Conservation (phyloP, 2,797 vertebrate genomes). For the Gorsachius magnificus region DNA sequence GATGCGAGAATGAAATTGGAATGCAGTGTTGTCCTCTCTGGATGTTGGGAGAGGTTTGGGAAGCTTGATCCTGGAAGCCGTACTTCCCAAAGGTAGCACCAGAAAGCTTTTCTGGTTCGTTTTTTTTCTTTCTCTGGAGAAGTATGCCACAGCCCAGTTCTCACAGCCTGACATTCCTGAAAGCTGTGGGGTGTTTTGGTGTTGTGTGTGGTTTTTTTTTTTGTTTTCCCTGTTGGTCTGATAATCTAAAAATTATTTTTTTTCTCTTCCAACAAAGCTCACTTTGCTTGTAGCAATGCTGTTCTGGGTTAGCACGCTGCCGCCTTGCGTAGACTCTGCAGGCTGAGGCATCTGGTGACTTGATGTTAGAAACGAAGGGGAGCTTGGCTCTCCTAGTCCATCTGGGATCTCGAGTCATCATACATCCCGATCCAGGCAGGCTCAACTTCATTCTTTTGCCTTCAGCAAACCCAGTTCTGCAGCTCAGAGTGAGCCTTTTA, state of each 20-base stretch:
- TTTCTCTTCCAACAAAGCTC: background rate
- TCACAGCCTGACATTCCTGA: background rate
- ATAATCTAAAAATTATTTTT: background rate
- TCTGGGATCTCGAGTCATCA: background rate
- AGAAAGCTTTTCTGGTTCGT: background rate
- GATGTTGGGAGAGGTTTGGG: background rate
- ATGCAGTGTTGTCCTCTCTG: background rate
- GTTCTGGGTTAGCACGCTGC: rapidly evolving
- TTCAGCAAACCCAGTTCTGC: background rate
- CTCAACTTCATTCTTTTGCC: background rate
- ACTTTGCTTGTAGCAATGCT: background rate
- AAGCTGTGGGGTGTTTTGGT: background rate
- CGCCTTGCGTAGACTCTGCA: rapidly evolving
- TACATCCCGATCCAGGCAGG: background rate
- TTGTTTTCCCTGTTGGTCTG: background rate
- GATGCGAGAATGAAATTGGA: background rate
- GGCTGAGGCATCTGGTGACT: background rate
- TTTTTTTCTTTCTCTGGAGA: background rate
- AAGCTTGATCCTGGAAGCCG: background rate
- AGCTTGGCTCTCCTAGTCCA: background rate
- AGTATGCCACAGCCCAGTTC: background rate
- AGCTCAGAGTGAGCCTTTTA: background rate
- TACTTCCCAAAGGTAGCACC: background rate
- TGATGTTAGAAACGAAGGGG: background rate
- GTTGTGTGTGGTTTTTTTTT: background rate